Base-by-base conservation (phyloP, 2,888 invertebrate species). In the Phyto melanocephala region DNA sequence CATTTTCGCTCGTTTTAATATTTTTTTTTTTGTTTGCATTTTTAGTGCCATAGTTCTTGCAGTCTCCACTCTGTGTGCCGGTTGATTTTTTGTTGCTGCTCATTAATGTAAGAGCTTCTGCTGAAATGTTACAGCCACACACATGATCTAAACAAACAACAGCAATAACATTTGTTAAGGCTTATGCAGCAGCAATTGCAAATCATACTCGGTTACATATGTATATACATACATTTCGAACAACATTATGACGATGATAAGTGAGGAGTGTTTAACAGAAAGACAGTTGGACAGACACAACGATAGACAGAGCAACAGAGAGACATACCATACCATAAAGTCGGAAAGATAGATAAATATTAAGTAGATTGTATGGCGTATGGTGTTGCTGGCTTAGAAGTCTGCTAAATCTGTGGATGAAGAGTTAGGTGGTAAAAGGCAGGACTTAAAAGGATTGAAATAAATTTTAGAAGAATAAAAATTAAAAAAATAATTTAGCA, bases 21-120 rank as follows among this genome's bases (percentile, higher is more conserved):
- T 47, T 35, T 67, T 8, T 75, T 42, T 15, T 20, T 28, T 28
- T 6, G 6, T 28, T 28, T 28, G 28, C 28, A 28, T 28, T 28
- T 28, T 28, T 28, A 28, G 13, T 62, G 68, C 71, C 62, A 80
- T 56, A 80, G 37, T 75, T 68, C 20, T 22, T 28, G 22, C 22
- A 24, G n/a, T 20, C 35, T 42, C 8, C 2, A 33, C 22, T 35
- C 15, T 13, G 35, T 72, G 35, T 33, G 56, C n/a, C 74, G 50
- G 11, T 58, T 28, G 47, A 40, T 50, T 50, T 42, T 60, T 60
- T 67, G 33, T 20, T 75, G 68, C 40, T 45, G 80, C 83, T 84
- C 81, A 83, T 84, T 84, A 84, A 81, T 76, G 68, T 60, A 65
- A 52, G 65, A 80, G 76, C 68, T 82, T 80, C 80, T 78, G 84